Evolutionary conservation across 1,140 invertebrate genomes (phyloP), one percentile per base, ranked within the genome.

Genomic region (Anoplophora glabripennis): DNA sequence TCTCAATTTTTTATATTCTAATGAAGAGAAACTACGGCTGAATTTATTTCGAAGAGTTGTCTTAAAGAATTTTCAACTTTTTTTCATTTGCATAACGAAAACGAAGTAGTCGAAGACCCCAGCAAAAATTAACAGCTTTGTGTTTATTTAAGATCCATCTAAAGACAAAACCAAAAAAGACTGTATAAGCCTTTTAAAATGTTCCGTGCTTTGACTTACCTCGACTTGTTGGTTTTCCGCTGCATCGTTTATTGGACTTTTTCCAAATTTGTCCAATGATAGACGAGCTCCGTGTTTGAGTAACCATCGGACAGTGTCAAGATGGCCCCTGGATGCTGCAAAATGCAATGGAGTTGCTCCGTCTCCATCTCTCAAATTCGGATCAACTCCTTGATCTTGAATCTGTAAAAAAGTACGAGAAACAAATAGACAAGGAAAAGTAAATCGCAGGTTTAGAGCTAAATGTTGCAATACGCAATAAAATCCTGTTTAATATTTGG

Each of bases 161-260:
- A n/a, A n/a, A n/a, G n/a, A n/a, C n/a, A n/a, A n/a, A n/a, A n/a
- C n/a, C n/a, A n/a, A n/a, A 12, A 33, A 12, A 33, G 35, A 33
- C 4, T 4, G 4, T 14, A 3, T 28, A 15, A 18, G 9, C 9
- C 17, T 54, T 47, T 7, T 37, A 36, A 21, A 46, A 44, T 35
- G 28, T 4, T 28, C 3, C 33, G 40, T n/a, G 7, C 36, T 12
- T 54, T 41, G 7, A 51, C 79, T 79, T 75, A 94, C 91, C 83
- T 93, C 88, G 60, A 90, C 83, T 68, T 94, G 90, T 70, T 93
- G 89, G 69, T 93, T 89, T 71, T 94, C 91, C 15, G 90, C 90
- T 0, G 92, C 92, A 74, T 93, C 90, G 71, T 94, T 92, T 18
- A 94, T 86, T 1, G 92, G 90, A 69, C 88, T 92, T 72, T 92